A percentile compares a stretch with the other conserved stretches of the same genome.
Evolutionary conservation across 92 coral and sea anemone genomes (phyloP).

Genomic region (Siderastrea radians): DNA sequence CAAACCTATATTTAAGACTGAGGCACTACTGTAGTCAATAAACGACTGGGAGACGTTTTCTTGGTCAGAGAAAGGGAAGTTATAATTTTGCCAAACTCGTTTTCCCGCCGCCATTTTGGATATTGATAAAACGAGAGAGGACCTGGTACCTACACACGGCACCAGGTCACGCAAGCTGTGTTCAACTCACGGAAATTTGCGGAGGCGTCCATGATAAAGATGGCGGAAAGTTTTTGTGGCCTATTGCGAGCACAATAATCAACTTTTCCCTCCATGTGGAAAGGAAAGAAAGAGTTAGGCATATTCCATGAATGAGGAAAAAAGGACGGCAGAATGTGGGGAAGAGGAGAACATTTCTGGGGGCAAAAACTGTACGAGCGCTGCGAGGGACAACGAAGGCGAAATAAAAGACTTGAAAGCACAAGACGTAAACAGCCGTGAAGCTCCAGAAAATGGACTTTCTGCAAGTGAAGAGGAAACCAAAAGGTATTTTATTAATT

Average conservation of each 20-base stretch:
- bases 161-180: constrained; percentile 57
- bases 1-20: constrained; percentile 68
- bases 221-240: constrained; percentile 37
- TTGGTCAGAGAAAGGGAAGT: constrained; percentile 81
- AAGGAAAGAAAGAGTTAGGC: constrained; percentile 27
- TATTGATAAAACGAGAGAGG: neutral
- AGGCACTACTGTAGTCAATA: constrained; percentile 87
- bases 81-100: constrained; percentile 72
- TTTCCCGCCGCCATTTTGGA: constrained; percentile 16
- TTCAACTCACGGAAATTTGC: constrained; percentile 48
- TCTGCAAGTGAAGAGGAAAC: constrained; percentile 52
- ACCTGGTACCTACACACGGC: constrained; percentile 34
- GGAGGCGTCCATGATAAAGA: constrained; percentile 45
- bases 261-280: constrained; percentile 50
- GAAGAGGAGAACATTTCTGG: constrained; percentile 41
- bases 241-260: constrained; percentile 17
- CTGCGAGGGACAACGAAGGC: constrained; percentile 29
- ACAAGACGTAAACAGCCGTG: constrained; percentile 31
- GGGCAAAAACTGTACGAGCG: constrained; percentile 39
- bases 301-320: constrained; percentile 80
- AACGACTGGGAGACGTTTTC: constrained; percentile 71
- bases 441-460: constrained; percentile 4
- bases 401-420: constrained; percentile 49
- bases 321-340: constrained; percentile 64
- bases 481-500: constrained; percentile 17